Evolutionary conservation across 2,888 invertebrate species (phyloP).

Genomic region (Lochmaea crataegi): DNA sequence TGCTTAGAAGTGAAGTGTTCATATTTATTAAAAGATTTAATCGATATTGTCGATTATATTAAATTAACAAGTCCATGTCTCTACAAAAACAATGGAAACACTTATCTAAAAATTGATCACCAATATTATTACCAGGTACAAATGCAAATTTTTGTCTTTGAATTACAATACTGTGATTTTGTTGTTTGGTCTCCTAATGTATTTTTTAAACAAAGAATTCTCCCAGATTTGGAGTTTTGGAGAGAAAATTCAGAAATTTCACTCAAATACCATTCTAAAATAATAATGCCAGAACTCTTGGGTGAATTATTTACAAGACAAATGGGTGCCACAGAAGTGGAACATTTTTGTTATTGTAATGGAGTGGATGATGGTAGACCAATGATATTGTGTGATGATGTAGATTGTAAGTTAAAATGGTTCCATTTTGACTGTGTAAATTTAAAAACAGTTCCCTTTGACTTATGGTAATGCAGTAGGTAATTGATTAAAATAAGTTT

Average conservation of each 20-base stretch:
- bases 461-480: background rate
- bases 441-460: background rate
- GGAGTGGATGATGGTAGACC: background rate
- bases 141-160: background rate
- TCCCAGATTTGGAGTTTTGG: background rate
- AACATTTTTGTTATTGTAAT: background rate
- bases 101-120: constrained; percentile 3
- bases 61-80: background rate
- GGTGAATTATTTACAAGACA: too few species aligned
- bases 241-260: background rate
- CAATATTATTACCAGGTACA: background rate
- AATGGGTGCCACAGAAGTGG: background rate
- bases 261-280: background rate
- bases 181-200: background rate
- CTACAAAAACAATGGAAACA: background rate
- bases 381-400: background rate
- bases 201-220: background rate
- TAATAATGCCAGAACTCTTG: too few species aligned
- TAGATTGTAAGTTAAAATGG: background rate
- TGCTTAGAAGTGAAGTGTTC: background rate
- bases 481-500: background rate
- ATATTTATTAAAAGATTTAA: background rate
- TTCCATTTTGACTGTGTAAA: background rate
- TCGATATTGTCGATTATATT: background rate
- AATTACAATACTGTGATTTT: background rate